These are phyloP conservation scores for Tachysurus vachellii DNA, from an alignment of 2,113 vertebrate species.

Conservation along the genomic window DNA sequence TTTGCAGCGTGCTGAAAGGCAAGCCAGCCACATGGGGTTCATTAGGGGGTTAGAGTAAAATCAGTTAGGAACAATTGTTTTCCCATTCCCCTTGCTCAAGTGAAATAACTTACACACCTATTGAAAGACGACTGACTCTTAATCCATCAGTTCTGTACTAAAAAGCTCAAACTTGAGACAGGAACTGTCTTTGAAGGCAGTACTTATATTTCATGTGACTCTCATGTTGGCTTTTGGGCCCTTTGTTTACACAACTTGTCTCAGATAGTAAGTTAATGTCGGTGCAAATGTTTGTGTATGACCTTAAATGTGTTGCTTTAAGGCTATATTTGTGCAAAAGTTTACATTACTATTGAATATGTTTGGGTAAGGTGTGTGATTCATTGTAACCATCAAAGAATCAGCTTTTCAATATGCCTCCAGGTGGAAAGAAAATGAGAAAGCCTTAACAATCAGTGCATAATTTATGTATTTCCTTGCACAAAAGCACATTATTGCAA, in stretches of 20 bases:
- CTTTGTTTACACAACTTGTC: conserved; percentile 12
- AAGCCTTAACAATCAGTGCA: conserved; percentile 61
- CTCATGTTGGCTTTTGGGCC: conserved; percentile 17
- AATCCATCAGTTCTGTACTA: conserved; percentile 51
- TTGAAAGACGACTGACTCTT: conserved; percentile 58
- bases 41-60: conserved; percentile 77
- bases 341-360: neutral
- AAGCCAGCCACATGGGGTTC: conserved; percentile 75
- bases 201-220: neutral
- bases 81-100: conserved; percentile 71
- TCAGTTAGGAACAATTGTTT: conserved; percentile 81
- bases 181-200: conserved; percentile 30
- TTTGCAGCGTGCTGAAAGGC: conserved; percentile 79
- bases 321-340: neutral
- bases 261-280: neutral
- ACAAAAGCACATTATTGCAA: conserved; percentile 70
- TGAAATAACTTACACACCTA: conserved; percentile 61
- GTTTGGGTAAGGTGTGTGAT: neutral
- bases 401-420: conserved; percentile 17
- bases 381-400: neutral
- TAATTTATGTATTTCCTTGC: conserved; percentile 65
- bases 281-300: neutral
- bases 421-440: conserved; percentile 12
- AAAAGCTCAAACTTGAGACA: conserved; percentile 31
- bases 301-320: neutral